phyloP scores from a whole-genome alignment of 2,113 vertebrate genomes.

The Tringa solitaria region DNA sequence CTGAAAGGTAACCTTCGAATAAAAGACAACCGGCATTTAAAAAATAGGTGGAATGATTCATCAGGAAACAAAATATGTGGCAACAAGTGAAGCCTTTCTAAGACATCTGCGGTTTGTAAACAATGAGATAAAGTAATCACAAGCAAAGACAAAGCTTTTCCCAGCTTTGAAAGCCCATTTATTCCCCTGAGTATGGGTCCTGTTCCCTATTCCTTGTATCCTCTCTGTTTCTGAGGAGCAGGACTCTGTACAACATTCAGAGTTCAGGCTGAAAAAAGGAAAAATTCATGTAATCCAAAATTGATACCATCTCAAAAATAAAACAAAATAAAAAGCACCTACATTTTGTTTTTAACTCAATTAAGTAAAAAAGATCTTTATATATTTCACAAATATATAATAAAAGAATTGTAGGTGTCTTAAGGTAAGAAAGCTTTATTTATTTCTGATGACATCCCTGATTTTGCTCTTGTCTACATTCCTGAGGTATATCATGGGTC shows the following conservation, averaged over 20 bases:
- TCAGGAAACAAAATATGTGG: neutral
- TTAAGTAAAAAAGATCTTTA: neutral
- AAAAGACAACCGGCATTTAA: neutral
- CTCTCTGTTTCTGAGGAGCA: neutral
- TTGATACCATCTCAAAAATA: neutral
- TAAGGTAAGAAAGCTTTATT: neutral
- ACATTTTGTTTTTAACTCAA: neutral
- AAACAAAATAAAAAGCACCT: neutral
- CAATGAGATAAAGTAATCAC: neutral
- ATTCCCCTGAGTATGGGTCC: neutral
- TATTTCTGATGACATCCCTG: neutral
- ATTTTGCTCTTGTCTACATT: neutral
- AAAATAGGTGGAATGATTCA: neutral
- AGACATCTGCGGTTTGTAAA: slow-evolving; percentile 4
- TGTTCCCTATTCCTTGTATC: neutral
- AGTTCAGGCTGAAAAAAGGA: neutral
- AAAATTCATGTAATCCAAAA: neutral
- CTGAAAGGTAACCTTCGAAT: neutral
- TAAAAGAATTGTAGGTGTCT: neutral
- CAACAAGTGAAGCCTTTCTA: neutral
- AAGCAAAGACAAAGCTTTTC: neutral
- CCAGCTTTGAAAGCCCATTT: neutral
- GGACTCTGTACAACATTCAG: neutral
- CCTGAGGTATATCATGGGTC: neutral
- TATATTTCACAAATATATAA: neutral